Evolutionary conservation across 2,113 vertebrate genomes (phyloP).

Genomic region (Terrapene triunguis): DNA sequence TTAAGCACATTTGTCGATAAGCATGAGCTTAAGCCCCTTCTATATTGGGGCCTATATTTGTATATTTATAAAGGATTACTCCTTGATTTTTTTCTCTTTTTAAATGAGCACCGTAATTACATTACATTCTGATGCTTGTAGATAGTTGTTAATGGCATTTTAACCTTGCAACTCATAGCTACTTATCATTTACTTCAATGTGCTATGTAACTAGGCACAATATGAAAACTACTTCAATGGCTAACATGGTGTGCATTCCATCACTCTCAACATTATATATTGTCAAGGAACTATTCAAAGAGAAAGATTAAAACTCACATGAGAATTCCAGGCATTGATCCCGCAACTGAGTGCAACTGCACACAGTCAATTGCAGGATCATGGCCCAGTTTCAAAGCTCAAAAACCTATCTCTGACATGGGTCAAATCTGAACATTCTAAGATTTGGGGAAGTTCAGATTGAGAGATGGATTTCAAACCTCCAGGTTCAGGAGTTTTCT

Average conservation of each 20-base stretch:
- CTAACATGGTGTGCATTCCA: neutral
- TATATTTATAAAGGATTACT: neutral
- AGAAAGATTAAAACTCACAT: neutral
- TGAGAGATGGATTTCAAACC: rapidly evolving
- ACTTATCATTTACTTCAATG: neutral
- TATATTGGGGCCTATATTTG: neutral
- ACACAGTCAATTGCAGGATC: neutral
- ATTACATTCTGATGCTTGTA: neutral
- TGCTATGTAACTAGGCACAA: neutral
- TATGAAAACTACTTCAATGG: neutral
- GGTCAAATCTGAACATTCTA: too few species aligned
- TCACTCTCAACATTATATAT: rapidly evolving
- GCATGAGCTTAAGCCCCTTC: neutral
- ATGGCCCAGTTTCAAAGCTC: too few species aligned
- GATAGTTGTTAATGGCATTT: neutral
- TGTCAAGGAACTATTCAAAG: neutral
- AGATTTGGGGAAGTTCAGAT: neutral
- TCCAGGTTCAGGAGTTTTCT: neutral
- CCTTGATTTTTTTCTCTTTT: neutral
- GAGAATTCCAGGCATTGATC: rapidly evolving
- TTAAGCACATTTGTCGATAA: neutral
- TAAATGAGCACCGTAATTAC: neutral
- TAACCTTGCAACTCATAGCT: neutral
- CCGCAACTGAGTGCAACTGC: neutral
- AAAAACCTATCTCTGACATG: neutral